These are phyloP conservation scores for Zelleria hepariella DNA, from an alignment of 2,888 invertebrate species.

Conservation along the genomic window DNA sequence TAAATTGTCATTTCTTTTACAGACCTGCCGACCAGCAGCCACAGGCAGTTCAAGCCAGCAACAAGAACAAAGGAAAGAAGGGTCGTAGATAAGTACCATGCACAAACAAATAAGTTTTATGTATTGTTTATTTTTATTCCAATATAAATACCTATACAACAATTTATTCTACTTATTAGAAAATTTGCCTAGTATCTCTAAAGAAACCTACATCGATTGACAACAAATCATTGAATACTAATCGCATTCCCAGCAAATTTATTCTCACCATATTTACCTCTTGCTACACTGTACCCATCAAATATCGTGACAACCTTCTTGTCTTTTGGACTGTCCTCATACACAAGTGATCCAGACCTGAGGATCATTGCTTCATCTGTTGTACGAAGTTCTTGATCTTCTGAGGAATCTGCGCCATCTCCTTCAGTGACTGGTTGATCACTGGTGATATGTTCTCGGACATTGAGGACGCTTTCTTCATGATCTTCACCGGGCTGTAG, in stretches of 20 bases:
- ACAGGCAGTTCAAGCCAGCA: constrained; percentile 44
- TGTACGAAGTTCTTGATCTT: constrained; percentile 53
- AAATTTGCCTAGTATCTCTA: too few species aligned
- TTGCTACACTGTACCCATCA: constrained; percentile 60
- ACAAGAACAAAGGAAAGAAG: constrained; percentile 62
- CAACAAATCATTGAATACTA: constrained; percentile 27
- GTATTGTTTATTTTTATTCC: neutral
- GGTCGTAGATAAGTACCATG: constrained; percentile 45
- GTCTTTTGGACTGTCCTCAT: constrained; percentile 21
- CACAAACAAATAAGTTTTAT: neutral
- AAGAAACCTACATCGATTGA: too few species aligned
- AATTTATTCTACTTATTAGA: neutral
- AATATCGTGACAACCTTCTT: constrained; percentile 47
- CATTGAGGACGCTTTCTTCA: constrained; percentile 42
- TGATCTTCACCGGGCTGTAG: constrained; percentile 38
- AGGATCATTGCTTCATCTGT: constrained; percentile 45
- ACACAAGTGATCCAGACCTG: constrained; percentile 17
- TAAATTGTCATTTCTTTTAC: constrained; percentile 21
- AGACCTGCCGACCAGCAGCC: constrained; percentile 63
- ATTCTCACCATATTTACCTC: constrained; percentile 55
- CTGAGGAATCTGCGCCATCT: constrained; percentile 50
- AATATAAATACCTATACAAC: neutral
- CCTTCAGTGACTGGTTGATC: constrained; percentile 52
- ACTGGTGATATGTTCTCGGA: constrained; percentile 47
- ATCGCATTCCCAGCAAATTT: constrained; percentile 47